Evolutionary conservation across 2,113 vertebrate genomes (phyloP).

Genomic region (Scopus umbretta): DNA sequence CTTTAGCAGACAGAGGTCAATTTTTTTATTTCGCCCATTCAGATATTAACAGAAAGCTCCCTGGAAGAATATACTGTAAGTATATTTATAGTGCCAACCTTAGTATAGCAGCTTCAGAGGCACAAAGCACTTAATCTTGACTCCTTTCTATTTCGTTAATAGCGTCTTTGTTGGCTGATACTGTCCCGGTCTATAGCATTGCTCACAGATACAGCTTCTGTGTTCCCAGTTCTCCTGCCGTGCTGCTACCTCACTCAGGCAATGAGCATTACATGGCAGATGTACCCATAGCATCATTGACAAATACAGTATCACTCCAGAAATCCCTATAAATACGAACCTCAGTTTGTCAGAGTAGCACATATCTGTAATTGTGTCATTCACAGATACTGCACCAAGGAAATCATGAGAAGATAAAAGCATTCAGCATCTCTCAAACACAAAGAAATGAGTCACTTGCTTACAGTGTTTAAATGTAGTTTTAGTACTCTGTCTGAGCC

Average conservation of each 20-base stretch:
- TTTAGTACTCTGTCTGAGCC: neutral
- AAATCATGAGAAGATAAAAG: neutral
- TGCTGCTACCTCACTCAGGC: slow-evolving; percentile 1
- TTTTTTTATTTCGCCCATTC: neutral
- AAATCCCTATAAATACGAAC: neutral
- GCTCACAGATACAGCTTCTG: neutral
- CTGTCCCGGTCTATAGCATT: neutral
- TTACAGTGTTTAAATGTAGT: neutral
- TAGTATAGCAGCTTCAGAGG: slow-evolving; percentile 8
- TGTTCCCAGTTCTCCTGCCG: neutral
- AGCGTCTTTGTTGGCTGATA: slow-evolving; percentile 10
- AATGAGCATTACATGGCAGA: neutral
- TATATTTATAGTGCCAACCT: neutral
- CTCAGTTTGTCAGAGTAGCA: neutral
- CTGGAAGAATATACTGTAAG: neutral
- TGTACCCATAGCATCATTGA: neutral
- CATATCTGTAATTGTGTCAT: neutral
- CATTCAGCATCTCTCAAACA: neutral
- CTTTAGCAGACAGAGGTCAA: neutral
- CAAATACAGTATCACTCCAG: neutral
- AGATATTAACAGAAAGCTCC: slow-evolving; percentile 14
- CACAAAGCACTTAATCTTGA: slow-evolving; percentile 29
- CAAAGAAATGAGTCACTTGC: neutral
- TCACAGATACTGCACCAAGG: neutral
- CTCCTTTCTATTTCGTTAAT: slow-evolving; percentile 18